Conservation (phyloP, 2,797 vertebrate genomes). For the Neomorphus geoffroyi region DNA sequence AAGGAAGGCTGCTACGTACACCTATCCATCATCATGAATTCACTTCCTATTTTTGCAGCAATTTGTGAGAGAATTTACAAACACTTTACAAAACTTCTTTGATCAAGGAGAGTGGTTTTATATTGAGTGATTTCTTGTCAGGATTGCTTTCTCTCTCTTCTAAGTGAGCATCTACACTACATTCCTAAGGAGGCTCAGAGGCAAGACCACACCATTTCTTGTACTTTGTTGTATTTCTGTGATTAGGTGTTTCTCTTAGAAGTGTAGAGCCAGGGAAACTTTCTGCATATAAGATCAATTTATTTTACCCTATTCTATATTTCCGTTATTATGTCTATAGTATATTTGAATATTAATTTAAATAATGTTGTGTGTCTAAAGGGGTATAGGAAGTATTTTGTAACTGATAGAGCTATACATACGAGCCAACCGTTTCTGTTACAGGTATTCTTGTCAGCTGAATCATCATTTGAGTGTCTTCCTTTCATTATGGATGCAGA, state of each 20-base stretch:
- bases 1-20: fast-evolving
- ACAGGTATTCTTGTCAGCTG: background rate
- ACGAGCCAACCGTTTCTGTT: background rate
- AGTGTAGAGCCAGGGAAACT: background rate
- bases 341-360: background rate
- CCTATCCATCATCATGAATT: fast-evolving
- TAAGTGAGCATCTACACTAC: background rate
- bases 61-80: background rate
- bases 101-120: background rate
- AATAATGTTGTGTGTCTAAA: background rate
- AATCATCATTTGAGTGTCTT: constrained; percentile 6
- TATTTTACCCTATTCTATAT: background rate
- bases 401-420: background rate
- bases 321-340: background rate
- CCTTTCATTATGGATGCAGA: background rate
- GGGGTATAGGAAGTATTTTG: background rate
- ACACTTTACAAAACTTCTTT: background rate
- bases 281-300: background rate
- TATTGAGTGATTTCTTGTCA: background rate
- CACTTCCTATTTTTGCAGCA: background rate
- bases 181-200: background rate
- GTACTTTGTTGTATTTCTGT: background rate
- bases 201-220: background rate
- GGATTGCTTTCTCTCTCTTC: background rate
- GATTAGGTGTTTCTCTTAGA: background rate